Base-by-base conservation (phyloP, 2,797 vertebrate genomes). In the Hirundo rustica region DNA sequence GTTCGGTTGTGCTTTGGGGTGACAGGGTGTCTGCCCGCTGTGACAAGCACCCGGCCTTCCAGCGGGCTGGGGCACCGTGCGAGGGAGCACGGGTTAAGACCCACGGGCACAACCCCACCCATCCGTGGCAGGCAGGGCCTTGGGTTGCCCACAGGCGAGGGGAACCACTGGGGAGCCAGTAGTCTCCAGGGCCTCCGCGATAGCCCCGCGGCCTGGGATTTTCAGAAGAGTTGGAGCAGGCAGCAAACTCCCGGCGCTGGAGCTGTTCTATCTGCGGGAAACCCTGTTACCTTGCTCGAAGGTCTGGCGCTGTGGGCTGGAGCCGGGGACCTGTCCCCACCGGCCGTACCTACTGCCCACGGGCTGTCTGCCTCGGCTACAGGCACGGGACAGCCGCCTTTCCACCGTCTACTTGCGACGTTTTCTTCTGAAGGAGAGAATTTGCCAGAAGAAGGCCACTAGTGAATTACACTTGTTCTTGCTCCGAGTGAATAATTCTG, bases 391-490 rank as follows among this genome's bases (percentile, higher is more conserved):
- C 22, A 67, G 44, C 3, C 16, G 4, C 45, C 25, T 61, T 57
- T 26, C 36, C 45, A 21, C 17, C 1, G 0, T 27, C 29, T 15
- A 10, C 5, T 10, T 54, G 36, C 7, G 11, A 19, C 4, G 2
- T 29, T 62, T 86, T 67, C 30, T 73, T 36, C 47, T 11, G 22
- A 53, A 77, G 45, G 34, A 83, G 44, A n/a, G 21, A 36, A 71
- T 29, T 16, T 20, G 26, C 51, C 54, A 13, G 36, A 23, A 72
- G 61, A 89, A 89, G 66, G 18, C 7, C 32, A 4, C 40, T 53
- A n/a, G 44, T 5, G 68, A 66, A 50, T 88, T 75, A 45, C 95
- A 95, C 92, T 96, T 95, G 82, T 64, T 88, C 75, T 58, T 19
- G 2, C 54, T 60, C 13, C 0, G 26, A 50, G 21, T 15, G 36